Evolutionary conservation across 2,888 invertebrate genomes (phyloP).

Genomic region (Liopterus haemorrhoidalis): DNA sequence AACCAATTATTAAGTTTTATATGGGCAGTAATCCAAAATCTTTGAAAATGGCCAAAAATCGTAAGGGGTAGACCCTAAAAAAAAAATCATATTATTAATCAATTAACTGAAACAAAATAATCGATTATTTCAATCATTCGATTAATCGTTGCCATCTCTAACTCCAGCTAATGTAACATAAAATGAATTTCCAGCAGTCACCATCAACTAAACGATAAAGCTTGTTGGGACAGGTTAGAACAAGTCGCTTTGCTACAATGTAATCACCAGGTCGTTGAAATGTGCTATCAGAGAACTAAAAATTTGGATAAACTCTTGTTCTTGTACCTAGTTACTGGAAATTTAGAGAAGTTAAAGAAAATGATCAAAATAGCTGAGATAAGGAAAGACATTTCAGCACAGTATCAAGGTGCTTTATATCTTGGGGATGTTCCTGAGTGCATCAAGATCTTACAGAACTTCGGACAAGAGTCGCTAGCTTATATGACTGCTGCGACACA

Average conservation of each 20-base stretch:
- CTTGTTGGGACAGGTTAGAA: constrained; percentile 93
- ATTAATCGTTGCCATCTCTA: too few relatives aligned
- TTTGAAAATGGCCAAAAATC: too few relatives aligned
- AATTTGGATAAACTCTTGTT: constrained; percentile 98
- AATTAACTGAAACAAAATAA: too few relatives aligned
- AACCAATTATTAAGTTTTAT: too few relatives aligned
- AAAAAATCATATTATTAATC: too few relatives aligned
- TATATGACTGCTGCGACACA: constrained; percentile 93
- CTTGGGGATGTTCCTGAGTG: constrained; percentile 84
- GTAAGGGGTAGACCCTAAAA: too few relatives aligned
- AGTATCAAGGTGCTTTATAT: constrained; percentile 87
- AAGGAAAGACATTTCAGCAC: constrained; percentile 91
- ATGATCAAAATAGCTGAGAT: constrained; percentile 99
- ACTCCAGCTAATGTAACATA: too few relatives aligned
- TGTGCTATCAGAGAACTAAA: constrained; percentile 99
- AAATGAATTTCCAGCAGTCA: too few relatives aligned
- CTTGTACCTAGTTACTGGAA: constrained; percentile 95
- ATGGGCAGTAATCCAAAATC: too few relatives aligned
- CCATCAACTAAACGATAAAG: constrained; percentile 86
- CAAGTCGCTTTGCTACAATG: constrained; percentile 90
- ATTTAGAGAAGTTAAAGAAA: constrained; percentile 92
- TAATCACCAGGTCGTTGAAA: constrained; percentile 94
- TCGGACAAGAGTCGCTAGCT: constrained; percentile 74
- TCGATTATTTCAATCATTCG: too few relatives aligned
- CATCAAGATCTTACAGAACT: constrained; percentile 72